Conservation (phyloP, 2,888 invertebrate species). For the Melanchra persicariae region DNA sequence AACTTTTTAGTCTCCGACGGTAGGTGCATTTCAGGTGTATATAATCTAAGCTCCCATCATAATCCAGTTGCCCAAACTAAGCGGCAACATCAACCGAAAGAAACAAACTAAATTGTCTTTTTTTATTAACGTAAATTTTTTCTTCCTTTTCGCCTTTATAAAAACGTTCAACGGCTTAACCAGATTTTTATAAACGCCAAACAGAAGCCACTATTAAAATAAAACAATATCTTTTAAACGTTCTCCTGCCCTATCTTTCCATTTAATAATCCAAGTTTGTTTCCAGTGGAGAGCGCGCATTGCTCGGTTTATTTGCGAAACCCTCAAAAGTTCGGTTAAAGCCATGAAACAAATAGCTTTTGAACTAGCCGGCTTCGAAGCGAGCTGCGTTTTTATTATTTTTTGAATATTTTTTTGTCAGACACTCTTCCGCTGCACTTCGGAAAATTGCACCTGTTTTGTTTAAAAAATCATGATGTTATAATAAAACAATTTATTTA, state of each 20-base stretch:
- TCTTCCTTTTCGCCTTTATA: not conserved
- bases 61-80: constrained; percentile 1
- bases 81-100: not conserved
- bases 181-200: constrained; percentile 43
- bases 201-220: constrained; percentile 53
- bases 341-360: constrained; percentile 72
- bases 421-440: constrained; percentile 21
- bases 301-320: constrained; percentile 74
- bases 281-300: constrained; percentile 66
- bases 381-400: constrained; percentile 63
- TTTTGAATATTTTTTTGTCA: constrained; percentile 56
- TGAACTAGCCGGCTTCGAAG: constrained; percentile 61
- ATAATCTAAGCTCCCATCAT: no score
- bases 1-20: no score
- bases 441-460: constrained; percentile 44
- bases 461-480: constrained; percentile 2
- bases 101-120: no score
- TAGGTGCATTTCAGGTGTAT: no score
- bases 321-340: constrained; percentile 73
- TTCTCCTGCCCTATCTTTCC: constrained; percentile 48
- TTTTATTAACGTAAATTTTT: constrained; percentile 9
- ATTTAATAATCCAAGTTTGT: constrained; percentile 68
- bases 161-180: constrained; percentile 29
- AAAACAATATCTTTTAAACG: constrained; percentile 63
- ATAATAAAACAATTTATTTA: not conserved